Evolutionary conservation across 2,888 invertebrate species (phyloP), one percentile per base, ranked within the genome.

Genomic region (Sinotaia quadrata): DNA sequence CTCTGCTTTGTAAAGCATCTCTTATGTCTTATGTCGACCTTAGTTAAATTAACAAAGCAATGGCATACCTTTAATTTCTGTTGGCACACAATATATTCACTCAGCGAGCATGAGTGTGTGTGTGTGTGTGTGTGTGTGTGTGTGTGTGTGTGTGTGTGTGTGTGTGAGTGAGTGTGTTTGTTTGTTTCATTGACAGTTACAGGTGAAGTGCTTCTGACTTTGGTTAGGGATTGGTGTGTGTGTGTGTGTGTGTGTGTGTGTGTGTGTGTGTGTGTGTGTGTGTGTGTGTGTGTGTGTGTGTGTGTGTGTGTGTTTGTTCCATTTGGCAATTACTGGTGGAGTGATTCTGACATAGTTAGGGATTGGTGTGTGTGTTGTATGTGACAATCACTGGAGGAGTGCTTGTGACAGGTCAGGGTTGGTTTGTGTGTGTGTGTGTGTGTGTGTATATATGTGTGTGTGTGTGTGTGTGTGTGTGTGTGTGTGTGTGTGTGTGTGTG

Each of bases 81-180:
- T n/a, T n/a, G n/a, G n/a, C n/a, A n/a, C n/a, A n/a, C n/a, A n/a
- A n/a, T n/a, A n/a, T n/a, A n/a, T 8, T 2, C 29, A 29, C 0
- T 2, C 27, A 56, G 56, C n/a, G 34, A 56, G 34, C n/a, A 21
- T 58, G 27, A 2, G 36, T 8, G 24, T 37, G 37, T 10, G 58
- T 24, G 58, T 21, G 58, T 41, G 41, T 58, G 58, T 58, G 58
- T 58, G 58, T 37, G 37, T 37, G 58, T 58, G 58, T 1, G 58
- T 58, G 37, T 1, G 58, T 58, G 37, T 3, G 37, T 58, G 58
- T 1, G 58, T 58, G 58, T 34, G 52, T 52, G 52, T 52, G 52
- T 27, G 34, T 27, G 27, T 10, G 8, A 31, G 52, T 12, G 31
- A 27, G 33, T 31, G 12, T 33, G 34, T 56, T 21, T 59, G 31